Percentiles rank a stretch among this genome's conserved stretches.
phyloP scores from a whole-genome alignment of 1,140 invertebrate genomes.

The Papilio aristodemus region DNA sequence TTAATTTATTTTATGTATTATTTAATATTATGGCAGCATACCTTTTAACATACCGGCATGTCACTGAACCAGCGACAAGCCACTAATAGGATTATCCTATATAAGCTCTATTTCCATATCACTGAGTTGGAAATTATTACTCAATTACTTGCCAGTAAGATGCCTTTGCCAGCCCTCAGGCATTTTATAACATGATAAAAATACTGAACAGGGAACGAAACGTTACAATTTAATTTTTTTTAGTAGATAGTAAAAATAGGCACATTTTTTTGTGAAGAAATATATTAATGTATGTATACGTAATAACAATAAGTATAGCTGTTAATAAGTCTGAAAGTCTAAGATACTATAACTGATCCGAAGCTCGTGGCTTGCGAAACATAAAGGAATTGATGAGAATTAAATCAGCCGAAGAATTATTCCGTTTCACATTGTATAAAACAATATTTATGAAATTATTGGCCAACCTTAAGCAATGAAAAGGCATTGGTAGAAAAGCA shows the following conservation, averaged over 20 bases:
- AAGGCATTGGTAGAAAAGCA: no score
- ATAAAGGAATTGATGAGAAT: no score
- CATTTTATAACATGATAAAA: background rate
- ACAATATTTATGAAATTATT: no score
- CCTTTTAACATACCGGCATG: background rate
- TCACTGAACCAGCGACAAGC: constrained; percentile 3
- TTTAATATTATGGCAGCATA: background rate
- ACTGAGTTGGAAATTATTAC: constrained; percentile 17
- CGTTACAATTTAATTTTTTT: background rate
- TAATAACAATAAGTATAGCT: no score
- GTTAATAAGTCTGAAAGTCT: no score
- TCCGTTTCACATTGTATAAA: no score
- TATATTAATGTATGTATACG: no score
- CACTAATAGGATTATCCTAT: constrained; percentile 7
- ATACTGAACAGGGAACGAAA: background rate
- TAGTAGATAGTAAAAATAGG: background rate
- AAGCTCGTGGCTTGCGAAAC: no score
- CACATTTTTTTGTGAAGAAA: no score
- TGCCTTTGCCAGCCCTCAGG: background rate
- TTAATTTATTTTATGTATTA: background rate
- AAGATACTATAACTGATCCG: no score
- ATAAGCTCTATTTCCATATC: constrained; percentile 19
- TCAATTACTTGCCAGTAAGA: constrained; percentile 18
- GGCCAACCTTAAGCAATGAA: no score
- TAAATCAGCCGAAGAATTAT: no score